Conservation (phyloP, 2,797 vertebrate genomes). For the Eulemur mongoz region DNA sequence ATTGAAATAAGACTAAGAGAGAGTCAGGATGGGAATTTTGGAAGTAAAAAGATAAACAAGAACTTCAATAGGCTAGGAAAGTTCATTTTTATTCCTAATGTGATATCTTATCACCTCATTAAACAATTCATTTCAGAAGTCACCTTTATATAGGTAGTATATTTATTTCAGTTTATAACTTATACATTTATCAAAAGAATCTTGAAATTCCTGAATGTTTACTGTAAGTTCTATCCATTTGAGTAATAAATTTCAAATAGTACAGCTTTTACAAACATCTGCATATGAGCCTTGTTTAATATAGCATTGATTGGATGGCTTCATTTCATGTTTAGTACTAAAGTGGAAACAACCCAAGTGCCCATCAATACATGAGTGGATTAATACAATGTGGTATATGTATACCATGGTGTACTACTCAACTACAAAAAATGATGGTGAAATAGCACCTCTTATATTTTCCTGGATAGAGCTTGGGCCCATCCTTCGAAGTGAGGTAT, state of each 20-base stretch:
- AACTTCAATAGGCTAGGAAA: conserved; percentile 19
- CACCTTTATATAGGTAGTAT: not conserved
- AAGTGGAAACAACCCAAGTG: too few relatives aligned
- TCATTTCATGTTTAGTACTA: conserved; percentile 23
- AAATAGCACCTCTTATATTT: too few relatives aligned
- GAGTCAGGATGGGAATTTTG: not conserved
- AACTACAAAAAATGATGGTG: too few relatives aligned
- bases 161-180: conserved; percentile 12
- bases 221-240: not conserved
- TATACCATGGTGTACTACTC: too few relatives aligned
- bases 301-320: not conserved
- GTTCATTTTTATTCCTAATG: not conserved
- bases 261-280: not conserved
- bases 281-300: not conserved
- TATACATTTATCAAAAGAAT: not conserved
- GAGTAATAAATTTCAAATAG: conserved; percentile 26
- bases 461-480: too few relatives aligned
- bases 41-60: not conserved
- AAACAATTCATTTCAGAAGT: not conserved
- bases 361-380: too few relatives aligned
- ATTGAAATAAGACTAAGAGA: not conserved
- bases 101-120: not conserved
- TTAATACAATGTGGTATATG: too few relatives aligned
- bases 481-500: too few relatives aligned
- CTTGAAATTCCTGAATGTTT: not conserved